Base-by-base conservation (phyloP, 2,113 vertebrate genomes). In the Oryzias javanicus region DNA sequence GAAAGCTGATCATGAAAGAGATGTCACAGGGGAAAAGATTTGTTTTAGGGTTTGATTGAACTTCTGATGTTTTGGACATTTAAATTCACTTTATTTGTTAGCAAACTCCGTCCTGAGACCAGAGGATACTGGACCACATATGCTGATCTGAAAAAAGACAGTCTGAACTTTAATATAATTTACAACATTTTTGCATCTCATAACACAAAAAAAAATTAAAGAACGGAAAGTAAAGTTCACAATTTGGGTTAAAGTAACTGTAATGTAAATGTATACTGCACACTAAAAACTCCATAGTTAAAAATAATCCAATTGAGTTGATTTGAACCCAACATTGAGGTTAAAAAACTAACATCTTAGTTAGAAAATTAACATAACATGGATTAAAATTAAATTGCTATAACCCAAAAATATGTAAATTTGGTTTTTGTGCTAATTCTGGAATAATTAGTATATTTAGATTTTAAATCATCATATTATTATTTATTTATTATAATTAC, bases 11-110 rank as follows among this genome's bases (percentile, higher is more conserved):
- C 62, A 22, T 42, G 62, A 55, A 63, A 76, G 55, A 76, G 57
- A 69, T 63, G 75, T 60, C 73, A 72, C 82, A 75, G 66, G 77
- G 48, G 46, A 58, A 57, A 63, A 65, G 52, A 69, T 57, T 52
- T 70, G 58, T 75, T 80, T 67, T 54, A 25, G 20, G 42, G 53
- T n/a, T 51, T 58, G 27, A 49, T 73, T 55, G 61, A 48, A 18
- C 40, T 59, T 74, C 62, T 42, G 27, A 66, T 29, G 27, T 55
- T 71, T 73, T 25, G 44, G 49, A 17, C 46, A 50, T 74, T 55
- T 22, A 24, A 59, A 48, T 14, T 10, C 44, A 27, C 46, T 76
- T 56, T 17, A 58, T 22, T 64, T 75, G 60, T 66, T 20, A 27
- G 49, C 55, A 49, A 60, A 61, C 55, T 53, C 17, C 42, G 29